Evolutionary conservation across 1,140 invertebrate genomes (phyloP).

Genomic region (Drosophila nigrodunni): DNA sequence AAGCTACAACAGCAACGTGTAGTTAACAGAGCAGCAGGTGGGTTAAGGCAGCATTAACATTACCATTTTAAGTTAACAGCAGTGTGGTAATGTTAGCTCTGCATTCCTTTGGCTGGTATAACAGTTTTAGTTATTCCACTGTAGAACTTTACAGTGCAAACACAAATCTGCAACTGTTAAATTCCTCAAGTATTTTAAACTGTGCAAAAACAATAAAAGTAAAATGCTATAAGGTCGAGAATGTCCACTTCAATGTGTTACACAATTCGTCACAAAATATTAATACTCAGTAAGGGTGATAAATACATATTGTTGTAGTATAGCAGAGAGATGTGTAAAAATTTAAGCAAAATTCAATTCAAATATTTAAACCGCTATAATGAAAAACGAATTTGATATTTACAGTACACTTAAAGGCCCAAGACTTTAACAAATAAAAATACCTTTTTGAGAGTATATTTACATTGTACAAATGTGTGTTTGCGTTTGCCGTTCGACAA

Average conservation of each 20-base stretch:
- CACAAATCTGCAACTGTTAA: conserved; percentile 6
- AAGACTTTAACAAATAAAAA: conserved; percentile 72
- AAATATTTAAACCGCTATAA: conserved; percentile 57
- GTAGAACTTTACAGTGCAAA: not conserved
- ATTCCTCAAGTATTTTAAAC: not conserved
- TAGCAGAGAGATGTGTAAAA: not conserved
- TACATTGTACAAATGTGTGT: conserved; percentile 70
- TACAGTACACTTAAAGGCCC: conserved; percentile 72
- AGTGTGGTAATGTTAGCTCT: not conserved
- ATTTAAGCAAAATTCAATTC: conserved; percentile 56
- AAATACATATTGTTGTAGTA: not conserved
- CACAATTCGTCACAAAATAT: conserved; percentile 2
- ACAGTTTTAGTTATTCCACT: not conserved
- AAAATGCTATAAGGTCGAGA: conserved; percentile 1
- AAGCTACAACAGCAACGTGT: not conserved
- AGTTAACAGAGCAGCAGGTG: not conserved
- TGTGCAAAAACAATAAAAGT: not conserved
- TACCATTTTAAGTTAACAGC: not conserved
- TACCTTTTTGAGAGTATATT: conserved; percentile 66
- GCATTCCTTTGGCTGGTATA: not conserved
- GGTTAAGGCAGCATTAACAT: too few relatives aligned
- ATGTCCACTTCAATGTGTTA: conserved; percentile 6
- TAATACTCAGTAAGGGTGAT: not conserved
- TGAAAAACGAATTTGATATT: conserved; percentile 77
- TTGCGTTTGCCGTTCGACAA: conserved; percentile 52